A percentile compares a stretch with the other conserved stretches of the same genome.
phyloP scores from a whole-genome alignment of 2,797 vertebrate genomes.

The Sciurus carolinensis region DNA sequence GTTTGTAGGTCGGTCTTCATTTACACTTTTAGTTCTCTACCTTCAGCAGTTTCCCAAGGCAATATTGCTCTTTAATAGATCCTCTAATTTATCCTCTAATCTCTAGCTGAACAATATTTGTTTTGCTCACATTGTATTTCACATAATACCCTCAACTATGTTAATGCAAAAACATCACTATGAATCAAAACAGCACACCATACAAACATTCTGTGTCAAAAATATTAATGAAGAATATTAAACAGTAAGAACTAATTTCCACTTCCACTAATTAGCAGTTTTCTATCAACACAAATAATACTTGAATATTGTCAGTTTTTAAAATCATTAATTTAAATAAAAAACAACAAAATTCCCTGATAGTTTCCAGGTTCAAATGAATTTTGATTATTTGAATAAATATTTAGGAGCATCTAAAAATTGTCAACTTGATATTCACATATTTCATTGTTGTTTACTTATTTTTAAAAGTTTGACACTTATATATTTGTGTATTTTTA shows the following conservation, averaged over 20 bases:
- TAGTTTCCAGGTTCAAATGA: no score
- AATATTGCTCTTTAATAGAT: neutral
- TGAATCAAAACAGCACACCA: neutral
- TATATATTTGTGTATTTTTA: neutral
- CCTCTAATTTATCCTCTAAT: neutral
- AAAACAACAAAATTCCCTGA: no score
- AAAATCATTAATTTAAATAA: no score
- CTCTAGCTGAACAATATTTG: neutral
- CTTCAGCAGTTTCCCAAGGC: neutral
- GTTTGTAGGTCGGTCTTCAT: neutral
- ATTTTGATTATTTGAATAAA: no score
- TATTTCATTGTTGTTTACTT: neutral
- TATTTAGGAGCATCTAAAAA: neutral
- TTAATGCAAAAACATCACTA: neutral
- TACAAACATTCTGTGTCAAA: neutral
- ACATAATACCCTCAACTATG: neutral
- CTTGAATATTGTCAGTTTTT: neutral
- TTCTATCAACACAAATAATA: neutral
- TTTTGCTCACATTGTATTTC: neutral
- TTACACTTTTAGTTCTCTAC: neutral
- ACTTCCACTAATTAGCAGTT: neutral
- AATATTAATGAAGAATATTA: neutral
- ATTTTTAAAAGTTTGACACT: neutral
- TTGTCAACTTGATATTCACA: neutral
- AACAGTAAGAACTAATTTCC: neutral